A percentile compares a stretch with the other conserved stretches of the same genome.
Evolutionary conservation across 53 echinoderm and acorn worm species (phyloP).

Genomic region (Arbacia lixula): DNA sequence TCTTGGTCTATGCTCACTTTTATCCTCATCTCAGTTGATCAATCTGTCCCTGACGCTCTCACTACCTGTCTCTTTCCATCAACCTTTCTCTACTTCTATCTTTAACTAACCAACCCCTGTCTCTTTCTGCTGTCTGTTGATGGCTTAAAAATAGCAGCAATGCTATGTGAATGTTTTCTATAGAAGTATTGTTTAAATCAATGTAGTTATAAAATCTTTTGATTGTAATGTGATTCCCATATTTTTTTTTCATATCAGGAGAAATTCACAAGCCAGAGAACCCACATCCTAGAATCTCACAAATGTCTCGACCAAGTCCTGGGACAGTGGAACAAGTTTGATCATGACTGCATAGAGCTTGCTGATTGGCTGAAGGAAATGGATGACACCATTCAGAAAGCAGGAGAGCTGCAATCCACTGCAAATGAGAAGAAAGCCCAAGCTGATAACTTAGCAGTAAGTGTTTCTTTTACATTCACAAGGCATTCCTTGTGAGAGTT

Average conservation of each 20-base stretch:
- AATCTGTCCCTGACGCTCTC: no score
- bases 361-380: conserved; percentile 80
- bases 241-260: not conserved
- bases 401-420: conserved; percentile 62
- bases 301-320: conserved; percentile 43
- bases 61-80: no score
- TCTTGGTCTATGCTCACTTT: no score
- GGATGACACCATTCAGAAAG: conserved; percentile 56
- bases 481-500: not conserved
- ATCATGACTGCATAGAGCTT: conserved; percentile 64
- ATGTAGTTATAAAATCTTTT: no score
- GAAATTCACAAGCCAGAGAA: conserved; percentile 35
- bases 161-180: no score
- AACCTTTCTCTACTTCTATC: no score
- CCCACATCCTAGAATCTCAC: not conserved
- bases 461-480: not conserved
- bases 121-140: no score
- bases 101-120: no score
- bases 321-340: conserved; percentile 73
- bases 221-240: no score
- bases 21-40: no score
- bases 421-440: conserved; percentile 68
- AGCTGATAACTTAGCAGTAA: conserved; percentile 66
- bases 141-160: no score
- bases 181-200: no score